Conservation (phyloP, 2,797 vertebrate genomes). For the Pseudomugil tenellus region DNA sequence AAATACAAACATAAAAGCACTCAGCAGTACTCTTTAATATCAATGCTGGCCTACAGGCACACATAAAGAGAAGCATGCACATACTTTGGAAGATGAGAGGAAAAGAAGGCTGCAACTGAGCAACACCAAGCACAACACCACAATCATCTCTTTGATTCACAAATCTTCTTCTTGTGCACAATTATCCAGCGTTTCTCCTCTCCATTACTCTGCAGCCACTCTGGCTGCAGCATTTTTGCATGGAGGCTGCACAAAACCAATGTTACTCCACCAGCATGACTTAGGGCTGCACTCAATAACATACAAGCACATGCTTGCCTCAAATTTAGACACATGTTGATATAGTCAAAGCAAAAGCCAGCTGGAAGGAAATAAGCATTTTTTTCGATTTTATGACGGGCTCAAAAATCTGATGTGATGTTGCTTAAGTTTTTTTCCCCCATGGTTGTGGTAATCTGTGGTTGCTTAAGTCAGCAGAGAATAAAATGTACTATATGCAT, state of each 20-base stretch:
- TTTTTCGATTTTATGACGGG: constrained; percentile 15
- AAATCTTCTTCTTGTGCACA: background rate
- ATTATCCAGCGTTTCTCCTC: background rate
- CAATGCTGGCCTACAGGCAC: constrained; percentile 2
- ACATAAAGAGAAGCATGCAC: constrained; percentile 8
- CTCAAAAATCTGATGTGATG: constrained; percentile 24
- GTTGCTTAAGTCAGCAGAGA: constrained; percentile 41
- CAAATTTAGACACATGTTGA: constrained; percentile 3
- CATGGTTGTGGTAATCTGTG: constrained; percentile 30
- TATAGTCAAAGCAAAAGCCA: background rate
- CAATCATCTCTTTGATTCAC: background rate
- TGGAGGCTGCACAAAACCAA: constrained; percentile 9
- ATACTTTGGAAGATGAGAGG: constrained; percentile 35
- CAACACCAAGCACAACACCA: constrained; percentile 25
- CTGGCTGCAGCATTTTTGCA: constrained; percentile 8
- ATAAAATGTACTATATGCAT: constrained; percentile 56
- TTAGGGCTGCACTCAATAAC: background rate
- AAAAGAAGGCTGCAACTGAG: constrained; percentile 44
- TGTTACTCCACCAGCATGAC: background rate
- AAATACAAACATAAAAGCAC: constrained; percentile 41
- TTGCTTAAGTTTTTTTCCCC: constrained; percentile 36
- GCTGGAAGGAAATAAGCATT: constrained; percentile 4
- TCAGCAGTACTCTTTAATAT: constrained; percentile 39
- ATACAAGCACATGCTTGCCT: constrained; percentile 19
- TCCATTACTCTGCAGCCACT: constrained; percentile 9